Base-by-base conservation (phyloP, 1,140 invertebrate genomes). In the Diplogasteroides magnus region DNA sequence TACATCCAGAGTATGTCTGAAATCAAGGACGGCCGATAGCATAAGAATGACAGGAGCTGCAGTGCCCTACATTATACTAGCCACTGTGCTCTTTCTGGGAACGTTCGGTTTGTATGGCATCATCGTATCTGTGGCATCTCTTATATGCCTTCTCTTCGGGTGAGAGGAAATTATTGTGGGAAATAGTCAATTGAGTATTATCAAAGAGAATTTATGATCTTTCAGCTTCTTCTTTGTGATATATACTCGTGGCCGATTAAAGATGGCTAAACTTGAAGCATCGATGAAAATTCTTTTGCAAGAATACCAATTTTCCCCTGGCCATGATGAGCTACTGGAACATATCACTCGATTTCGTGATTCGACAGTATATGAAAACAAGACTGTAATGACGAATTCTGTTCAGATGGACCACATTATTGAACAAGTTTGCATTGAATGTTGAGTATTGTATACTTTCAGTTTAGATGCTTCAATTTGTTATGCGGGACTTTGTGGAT, bases 401-500 rank as follows among this genome's bases (percentile, higher is more conserved):
- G 28, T 67, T 2, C 27, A 64, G 13, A 31, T 75, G 31, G 74
- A 75, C 26, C 56, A 31, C 25, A 61, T 26, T 27, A 23, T 27
- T 74, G 25, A 61, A 57, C 28, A 59, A 64, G 19, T n/a, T 58
- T 15, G 61, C 68, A 55, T 64, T 55, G 6, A 69, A 69, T 64
- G 31, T 31, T 19, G 69, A 64, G 57, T 27, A 75, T 31, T 60
- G 68, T 25, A 0, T 61, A 11, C 23, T 61, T 61, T 61, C 14
- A 58, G 69, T 74, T 58, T 73, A 86, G 84, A 90, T 91, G 72
- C 84, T 91, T 73, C 87, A 89, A 70, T 90, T 88, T 79, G 85
- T 90, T 61, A 86, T 91, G 64, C 85, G 90, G 77, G 90, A 91
- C 86, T 91, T 91, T 85, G 88, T 92, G 19, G 87, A 88, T 74